Conservation (phyloP, 2,113 vertebrate species). For the Pseudorectes ferrugineus region DNA sequence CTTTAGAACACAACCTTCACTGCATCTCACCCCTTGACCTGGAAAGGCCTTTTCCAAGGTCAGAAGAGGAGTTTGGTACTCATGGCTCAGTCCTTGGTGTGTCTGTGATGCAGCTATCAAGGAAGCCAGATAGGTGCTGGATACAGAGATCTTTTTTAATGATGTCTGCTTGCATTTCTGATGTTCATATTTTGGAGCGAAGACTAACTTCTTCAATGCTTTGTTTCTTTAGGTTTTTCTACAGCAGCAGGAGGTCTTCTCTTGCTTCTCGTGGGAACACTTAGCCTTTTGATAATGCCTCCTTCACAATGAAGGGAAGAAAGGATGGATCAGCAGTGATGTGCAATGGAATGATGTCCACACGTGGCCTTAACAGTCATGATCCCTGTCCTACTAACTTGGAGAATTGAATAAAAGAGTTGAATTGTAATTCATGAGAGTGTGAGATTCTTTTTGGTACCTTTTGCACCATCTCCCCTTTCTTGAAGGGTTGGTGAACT, state of each 20-base stretch:
- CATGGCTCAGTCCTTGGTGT: neutral
- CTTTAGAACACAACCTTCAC: neutral
- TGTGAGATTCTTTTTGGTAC: neutral
- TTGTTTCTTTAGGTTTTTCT: constrained; percentile 49
- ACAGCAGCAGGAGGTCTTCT: neutral
- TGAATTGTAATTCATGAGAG: neutral
- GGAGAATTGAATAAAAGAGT: constrained; percentile 32
- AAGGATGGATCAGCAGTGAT: neutral
- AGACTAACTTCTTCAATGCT: constrained; percentile 19
- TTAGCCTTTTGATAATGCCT: neutral
- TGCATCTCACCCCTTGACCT: neutral
- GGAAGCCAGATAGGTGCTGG: neutral
- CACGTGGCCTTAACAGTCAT: neutral
- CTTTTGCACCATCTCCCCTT: neutral
- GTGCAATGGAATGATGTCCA: neutral
- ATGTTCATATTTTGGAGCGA: neutral
- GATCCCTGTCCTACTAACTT: neutral
- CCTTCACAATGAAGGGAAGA: neutral
- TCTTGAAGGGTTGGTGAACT: neutral
- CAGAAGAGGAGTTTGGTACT: neutral
- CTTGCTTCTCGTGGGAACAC: neutral
- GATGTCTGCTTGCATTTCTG: neutral
- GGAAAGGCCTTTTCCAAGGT: neutral
- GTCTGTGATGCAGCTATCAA: neutral
- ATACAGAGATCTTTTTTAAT: neutral